These are phyloP conservation scores for Philopotamus ludificatus DNA, from an alignment of 1,140 invertebrate genomes.

Conservation along the genomic window DNA sequence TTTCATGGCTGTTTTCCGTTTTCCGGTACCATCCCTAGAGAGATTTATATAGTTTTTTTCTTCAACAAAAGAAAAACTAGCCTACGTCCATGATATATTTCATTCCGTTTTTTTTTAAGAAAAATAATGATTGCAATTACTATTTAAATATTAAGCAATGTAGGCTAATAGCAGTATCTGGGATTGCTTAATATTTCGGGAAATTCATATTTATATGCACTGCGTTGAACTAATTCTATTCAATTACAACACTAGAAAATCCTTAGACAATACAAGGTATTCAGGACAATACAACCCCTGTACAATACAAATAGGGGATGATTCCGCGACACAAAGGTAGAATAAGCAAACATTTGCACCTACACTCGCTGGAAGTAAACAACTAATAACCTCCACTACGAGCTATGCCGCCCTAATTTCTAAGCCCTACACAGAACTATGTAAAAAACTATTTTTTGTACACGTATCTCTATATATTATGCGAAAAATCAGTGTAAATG, in stretches of 20 bases:
- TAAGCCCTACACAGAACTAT: neutral
- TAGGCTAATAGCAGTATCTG: too few relatives aligned
- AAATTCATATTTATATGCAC: neutral
- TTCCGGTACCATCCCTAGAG: neutral
- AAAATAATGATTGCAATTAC: too few relatives aligned
- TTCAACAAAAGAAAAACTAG: constrained; percentile 21
- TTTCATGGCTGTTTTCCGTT: neutral
- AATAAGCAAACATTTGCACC: constrained; percentile 7
- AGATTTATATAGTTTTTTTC: constrained; percentile 21
- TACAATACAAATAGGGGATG: constrained; percentile 10
- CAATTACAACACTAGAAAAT: constrained; percentile 5
- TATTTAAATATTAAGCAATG: too few relatives aligned
- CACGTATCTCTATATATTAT: too few relatives aligned
- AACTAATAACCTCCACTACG: neutral
- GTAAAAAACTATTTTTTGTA: too few relatives aligned
- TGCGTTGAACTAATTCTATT: neutral
- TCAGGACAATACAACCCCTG: neutral
- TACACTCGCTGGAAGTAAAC: neutral
- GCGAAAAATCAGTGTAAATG: too few relatives aligned
- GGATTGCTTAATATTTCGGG: neutral
- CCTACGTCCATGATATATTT: constrained; percentile 22
- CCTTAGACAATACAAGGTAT: constrained; percentile 1
- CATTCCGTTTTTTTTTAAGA: too few relatives aligned
- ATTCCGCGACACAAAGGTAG: constrained; percentile 4
- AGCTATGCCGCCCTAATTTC: neutral